Base-by-base conservation (phyloP, 1,140 invertebrate species). In the Ganaspis sp. region DNA sequence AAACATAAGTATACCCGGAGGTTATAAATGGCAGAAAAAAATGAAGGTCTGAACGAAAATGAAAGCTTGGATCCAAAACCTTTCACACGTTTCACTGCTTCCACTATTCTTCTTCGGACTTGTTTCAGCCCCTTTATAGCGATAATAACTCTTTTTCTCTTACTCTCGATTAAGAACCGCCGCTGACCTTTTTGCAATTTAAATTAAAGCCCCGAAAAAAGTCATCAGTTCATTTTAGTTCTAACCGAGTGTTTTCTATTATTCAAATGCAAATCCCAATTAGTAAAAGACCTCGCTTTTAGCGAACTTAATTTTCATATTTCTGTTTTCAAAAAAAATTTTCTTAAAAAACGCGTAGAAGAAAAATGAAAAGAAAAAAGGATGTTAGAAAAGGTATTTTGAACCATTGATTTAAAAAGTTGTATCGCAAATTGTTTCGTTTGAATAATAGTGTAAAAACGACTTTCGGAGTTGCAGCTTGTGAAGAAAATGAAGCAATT, bases 1-100 rank as follows among this genome's bases (percentile, higher is more conserved):
- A 87, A 86, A 74, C 83, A 82, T 88, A 88, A 88, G 86, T 88
- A 88, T 88, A 88, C 79, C 85, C 78, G 82, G 84, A 86, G 86
- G 86, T 85, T 49, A 49, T n/a, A 49, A 85, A 79, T 80, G 82
- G 85, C 82, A 77, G 83, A 87, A 86, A 86, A 81, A 81, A 70
- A 72, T n/a, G 73, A 76, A 34, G 69, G 42, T 21, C 72, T 71
- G 70, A 69, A 64, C 77, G 81, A 84, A 87, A 87, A 86, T 78
- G 81, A 87, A 85, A 83, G 80, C 75, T 81, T 77, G 79, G 83
- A 81, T 82, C 42, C 73, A 69, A 80, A 75, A 77, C 17, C 87
- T 86, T 86, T 88, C 84, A 83, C 87, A 87, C 86, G 83, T 87
- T 64, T 11, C 58, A 64, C 58, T 29, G 58, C 58, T 64, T 64